Conservation (phyloP, 2,113 vertebrate species). For the Cyprinodon tularosa region DNA sequence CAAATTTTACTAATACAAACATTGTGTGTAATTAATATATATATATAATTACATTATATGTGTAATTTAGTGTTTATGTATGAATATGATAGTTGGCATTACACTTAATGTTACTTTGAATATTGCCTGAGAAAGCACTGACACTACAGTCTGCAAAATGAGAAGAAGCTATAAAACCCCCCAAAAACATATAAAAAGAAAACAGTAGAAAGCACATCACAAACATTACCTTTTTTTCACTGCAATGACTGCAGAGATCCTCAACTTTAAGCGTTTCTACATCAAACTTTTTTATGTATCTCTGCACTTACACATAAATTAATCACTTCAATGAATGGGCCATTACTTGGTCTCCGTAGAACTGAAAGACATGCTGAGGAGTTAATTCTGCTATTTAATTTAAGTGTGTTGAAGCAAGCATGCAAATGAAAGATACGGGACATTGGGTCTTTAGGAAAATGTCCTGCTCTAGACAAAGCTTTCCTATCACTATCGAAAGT, state of each 20-base stretch:
- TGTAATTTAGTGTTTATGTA: too few relatives aligned
- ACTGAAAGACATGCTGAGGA: background rate
- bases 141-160: too few relatives aligned
- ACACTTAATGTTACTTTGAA: too few relatives aligned
- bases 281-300: background rate
- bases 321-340: background rate
- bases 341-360: background rate
- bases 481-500: slow-evolving; percentile 20
- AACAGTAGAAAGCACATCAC: background rate
- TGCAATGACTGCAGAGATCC: background rate
- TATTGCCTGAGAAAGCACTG: too few relatives aligned
- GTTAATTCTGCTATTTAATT: background rate
- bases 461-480: slow-evolving; percentile 15
- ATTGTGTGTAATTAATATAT: too few relatives aligned
- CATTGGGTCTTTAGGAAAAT: background rate
- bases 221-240: background rate
- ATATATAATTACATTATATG: too few relatives aligned
- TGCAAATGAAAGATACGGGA: background rate
- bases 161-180: too few relatives aligned
- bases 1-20: too few relatives aligned
- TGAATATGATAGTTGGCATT: too few relatives aligned
- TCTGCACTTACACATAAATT: background rate
- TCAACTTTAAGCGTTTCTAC: background rate
- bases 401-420: background rate
- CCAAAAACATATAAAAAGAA: slow-evolving; percentile 6